Evolutionary conservation across 2,888 invertebrate species (phyloP).

Genomic region (Nemapogon koenigi): DNA sequence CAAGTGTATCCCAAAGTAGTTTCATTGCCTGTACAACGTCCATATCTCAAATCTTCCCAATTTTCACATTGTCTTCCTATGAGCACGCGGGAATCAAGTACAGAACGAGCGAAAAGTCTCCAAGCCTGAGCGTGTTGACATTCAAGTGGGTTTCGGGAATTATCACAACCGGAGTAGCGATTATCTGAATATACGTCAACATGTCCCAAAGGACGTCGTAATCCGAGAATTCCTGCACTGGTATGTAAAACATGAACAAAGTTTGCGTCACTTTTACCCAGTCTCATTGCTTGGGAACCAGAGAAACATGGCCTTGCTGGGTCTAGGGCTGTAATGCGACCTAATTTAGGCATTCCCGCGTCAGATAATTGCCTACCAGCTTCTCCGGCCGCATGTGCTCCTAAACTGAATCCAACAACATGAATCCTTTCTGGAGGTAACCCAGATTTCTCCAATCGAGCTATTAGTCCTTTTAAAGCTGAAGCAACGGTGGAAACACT

Average conservation of each 20-base stretch:
- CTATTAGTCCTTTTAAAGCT: constrained; percentile 30
- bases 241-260: constrained; percentile 51
- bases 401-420: constrained; percentile 68
- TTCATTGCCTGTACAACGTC: constrained; percentile 29
- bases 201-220: constrained; percentile 39
- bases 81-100: no score
- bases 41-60: constrained; percentile 32
- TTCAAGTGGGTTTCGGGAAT: constrained; percentile 32
- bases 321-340: constrained; percentile 41
- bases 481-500: constrained; percentile 34
- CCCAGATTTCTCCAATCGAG: constrained; percentile 27
- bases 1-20: constrained; percentile 33
- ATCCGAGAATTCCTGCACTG: constrained; percentile 39
- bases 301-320: constrained; percentile 49
- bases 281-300: constrained; percentile 23
- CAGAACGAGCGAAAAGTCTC: constrained; percentile 36
- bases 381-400: constrained; percentile 67
- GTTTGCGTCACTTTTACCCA: constrained; percentile 32
- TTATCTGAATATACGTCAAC: constrained; percentile 50
- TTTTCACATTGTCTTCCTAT: no score
- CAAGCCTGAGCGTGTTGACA: constrained; percentile 48
- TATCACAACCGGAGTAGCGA: constrained; percentile 33
- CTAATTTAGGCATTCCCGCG: constrained; percentile 25
- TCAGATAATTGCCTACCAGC: constrained; percentile 37
- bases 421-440: constrained; percentile 53